Evolutionary conservation across 2,113 vertebrate species (phyloP), one percentile per base, ranked within the genome.

Genomic region (Tragelaphus scriptus): DNA sequence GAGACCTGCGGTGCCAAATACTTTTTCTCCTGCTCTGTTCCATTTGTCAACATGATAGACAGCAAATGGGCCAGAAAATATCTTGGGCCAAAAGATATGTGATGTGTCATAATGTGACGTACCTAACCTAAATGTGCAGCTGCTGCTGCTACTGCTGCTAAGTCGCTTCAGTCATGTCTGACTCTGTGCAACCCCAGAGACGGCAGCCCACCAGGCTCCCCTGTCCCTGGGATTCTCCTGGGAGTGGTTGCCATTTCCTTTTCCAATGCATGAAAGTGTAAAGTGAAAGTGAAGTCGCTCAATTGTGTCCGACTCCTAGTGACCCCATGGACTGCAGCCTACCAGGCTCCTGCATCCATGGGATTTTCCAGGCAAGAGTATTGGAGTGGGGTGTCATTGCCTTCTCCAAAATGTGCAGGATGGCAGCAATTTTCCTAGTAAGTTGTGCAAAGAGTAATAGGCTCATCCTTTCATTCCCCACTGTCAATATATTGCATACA

Each of bases 31-130:
- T 81, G 23, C 84, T 89, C 89, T 86, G 26, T 96, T 97, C 68
- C 53, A 95, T 94, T 96, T 95, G 71, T 97, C 90, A 95, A 85
- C 32, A 90, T 1, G 26, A 93, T 84, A 97, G 49, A 94, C 30
- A 55, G 93, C 77, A 53, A 96, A 92, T 4, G 10, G 58, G 49
- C 61, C 84, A 95, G 90, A n/a, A 96, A 97, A 81, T 98, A 59
- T 92, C 80, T 96, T 92, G 44, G 71, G 84, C 30, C 40, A 93
- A 98, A 93, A 94, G 77, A 95, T 94, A 89, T 87, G 82, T 94
- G 81, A 84, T 97, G 84, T 95, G 58, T 92, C 58, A 75, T 96
- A 92, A 85, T 79, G 49, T 95, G 90, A 71, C 47, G 91, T 80
- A 87, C 19, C 61, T 86, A 90, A 8, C 49, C 56, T 94, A 97